A percentile compares a stretch with the other conserved stretches of the same genome.
phyloP scores from a whole-genome alignment of 2,888 invertebrate species.

The Holacanthella duospinosa region DNA sequence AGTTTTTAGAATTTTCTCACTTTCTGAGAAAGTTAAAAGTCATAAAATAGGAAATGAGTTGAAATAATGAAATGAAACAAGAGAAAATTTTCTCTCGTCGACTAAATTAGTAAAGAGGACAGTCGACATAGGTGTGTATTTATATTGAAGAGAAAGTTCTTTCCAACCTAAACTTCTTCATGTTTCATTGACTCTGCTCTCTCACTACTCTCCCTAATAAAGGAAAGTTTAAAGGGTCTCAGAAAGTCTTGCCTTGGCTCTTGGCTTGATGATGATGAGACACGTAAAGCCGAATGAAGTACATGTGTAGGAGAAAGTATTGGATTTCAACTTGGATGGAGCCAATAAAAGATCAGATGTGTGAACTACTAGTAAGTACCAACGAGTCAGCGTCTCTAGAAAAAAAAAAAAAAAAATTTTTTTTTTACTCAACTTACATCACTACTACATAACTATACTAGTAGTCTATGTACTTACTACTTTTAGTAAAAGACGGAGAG shows the following conservation, averaged over 20 bases:
- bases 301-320: background rate
- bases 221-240: background rate
- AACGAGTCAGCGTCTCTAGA: background rate
- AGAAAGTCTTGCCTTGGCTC: background rate
- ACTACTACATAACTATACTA: too few species aligned
- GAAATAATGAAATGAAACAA: background rate
- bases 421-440: too few species aligned
- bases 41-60: background rate
- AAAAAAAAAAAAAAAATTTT: background rate
- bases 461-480: too few species aligned
- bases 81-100: background rate
- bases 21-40: background rate
- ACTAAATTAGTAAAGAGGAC: background rate
- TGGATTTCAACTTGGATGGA: background rate
- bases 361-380: background rate
- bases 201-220: background rate
- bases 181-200: background rate
- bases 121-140: background rate
- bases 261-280: background rate
- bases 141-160: background rate
- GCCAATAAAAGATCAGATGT: constrained; percentile 5
- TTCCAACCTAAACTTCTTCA: too few species aligned
- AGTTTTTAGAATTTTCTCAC: background rate
- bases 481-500: background rate
- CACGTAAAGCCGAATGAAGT: background rate